Evolutionary conservation across 2,888 invertebrate genomes (phyloP), one percentile per base, ranked within the genome.

Genomic region (Agonopterix alstromeriana): DNA sequence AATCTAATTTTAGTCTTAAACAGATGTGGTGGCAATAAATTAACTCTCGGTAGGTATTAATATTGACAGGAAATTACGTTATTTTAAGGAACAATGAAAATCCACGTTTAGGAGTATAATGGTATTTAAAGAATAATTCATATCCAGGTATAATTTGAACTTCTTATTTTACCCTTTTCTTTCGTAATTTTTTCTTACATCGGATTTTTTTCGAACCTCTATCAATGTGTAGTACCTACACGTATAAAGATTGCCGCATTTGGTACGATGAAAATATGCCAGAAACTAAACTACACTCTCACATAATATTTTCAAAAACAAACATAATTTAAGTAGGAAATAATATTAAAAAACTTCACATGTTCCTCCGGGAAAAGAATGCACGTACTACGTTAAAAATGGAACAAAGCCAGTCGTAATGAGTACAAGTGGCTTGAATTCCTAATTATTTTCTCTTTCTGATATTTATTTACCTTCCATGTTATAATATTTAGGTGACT

Each of bases 341-440:
- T n/a, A n/a, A 10, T 38, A 10, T 10, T n/a, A 38, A 38, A 38
- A 38, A 10, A 5, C 10, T 38, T 10, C 10, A 38, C 10, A n/a
- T 38, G 38, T 38, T 10, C 10, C 38, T 10, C 38, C 27, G 27
- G 27, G 27, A 27, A 27, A 27, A 35, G 55, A 53, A 49, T 54
- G 50, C 61, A 63, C 64, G 62, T 58, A 53, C 45, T 48, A 45
- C 56, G 59, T 61, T 61, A 64, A 64, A 61, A 64, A 64, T 59
- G 61, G 61, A 60, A 60, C 58, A 59, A 56, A 60, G 57, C 55
- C 53, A 50, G 49, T 48, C 50, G 57, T 60, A 63, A 65, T 63
- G 64, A 63, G 60, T 50, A 51, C 44, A 52, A 55, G 58, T 56
- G 63, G 51, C 58, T 53, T 50, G 63, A 65, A 65, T 65, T 52